Percentiles rank a stretch among this genome's conserved stretches.
Evolutionary conservation across 2,113 vertebrate species (phyloP).

Genomic region (Jaculus jaculus): DNA sequence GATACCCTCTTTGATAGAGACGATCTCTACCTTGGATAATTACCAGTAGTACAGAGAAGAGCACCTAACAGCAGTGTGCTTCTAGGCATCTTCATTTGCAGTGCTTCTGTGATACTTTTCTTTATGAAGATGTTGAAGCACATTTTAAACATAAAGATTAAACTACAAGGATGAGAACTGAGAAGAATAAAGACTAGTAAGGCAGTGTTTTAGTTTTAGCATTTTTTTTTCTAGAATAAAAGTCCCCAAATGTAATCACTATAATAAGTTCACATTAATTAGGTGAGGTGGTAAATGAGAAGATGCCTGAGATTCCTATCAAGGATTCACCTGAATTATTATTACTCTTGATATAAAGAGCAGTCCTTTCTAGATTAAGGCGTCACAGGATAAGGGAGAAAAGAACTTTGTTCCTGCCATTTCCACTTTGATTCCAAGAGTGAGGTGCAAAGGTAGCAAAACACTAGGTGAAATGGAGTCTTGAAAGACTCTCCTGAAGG

Average conservation of each 20-base stretch:
- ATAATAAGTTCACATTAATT: neutral
- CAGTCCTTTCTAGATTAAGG: neutral
- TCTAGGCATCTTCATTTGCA: neutral
- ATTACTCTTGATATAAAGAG: neutral
- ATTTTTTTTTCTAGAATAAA: neutral
- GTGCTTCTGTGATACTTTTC: neutral
- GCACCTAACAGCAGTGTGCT: neutral
- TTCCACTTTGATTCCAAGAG: neutral
- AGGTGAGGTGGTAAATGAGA: neutral
- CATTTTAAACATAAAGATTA: neutral
- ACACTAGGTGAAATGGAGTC: neutral
- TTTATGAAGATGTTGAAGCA: slow-evolving; percentile 1
- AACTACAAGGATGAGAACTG: neutral
- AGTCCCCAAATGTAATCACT: neutral
- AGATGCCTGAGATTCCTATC: neutral
- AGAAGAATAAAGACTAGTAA: neutral
- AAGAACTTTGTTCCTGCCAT: slow-evolving; percentile 26
- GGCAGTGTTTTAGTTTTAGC: neutral
- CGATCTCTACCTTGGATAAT: neutral
- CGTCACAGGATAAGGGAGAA: neutral
- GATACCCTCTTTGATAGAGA: neutral
- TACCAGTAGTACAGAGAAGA: neutral
- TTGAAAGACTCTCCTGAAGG: neutral
- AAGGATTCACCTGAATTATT: neutral
- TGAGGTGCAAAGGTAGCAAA: neutral